These are phyloP conservation scores for Acanthurus tractus DNA, from an alignment of 2,797 vertebrate species.

Conservation along the genomic window DNA sequence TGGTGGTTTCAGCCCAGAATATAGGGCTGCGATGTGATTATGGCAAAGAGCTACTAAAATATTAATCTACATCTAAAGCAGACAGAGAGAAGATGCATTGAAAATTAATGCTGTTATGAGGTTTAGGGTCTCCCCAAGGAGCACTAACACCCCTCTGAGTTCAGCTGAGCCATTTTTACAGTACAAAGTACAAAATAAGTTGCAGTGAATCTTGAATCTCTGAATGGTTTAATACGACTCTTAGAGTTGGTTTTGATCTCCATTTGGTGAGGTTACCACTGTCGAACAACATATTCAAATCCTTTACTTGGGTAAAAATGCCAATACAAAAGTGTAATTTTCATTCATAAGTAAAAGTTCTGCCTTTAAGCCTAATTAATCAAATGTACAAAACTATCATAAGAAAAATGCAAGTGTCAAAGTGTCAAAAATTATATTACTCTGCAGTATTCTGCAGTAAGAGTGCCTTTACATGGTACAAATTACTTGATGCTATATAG, in stretches of 20 bases:
- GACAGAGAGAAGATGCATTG: constrained; percentile 45
- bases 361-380: not conserved
- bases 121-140: constrained; percentile 48
- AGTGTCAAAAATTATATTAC: not conserved
- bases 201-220: constrained; percentile 3
- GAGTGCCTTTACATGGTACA: not conserved
- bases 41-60: constrained; percentile 62
- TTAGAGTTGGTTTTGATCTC: not conserved
- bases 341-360: not conserved
- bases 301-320: not conserved
- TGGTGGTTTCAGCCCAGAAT: constrained; percentile 22
- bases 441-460: not conserved
- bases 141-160: constrained; percentile 19
- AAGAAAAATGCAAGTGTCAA: not conserved
- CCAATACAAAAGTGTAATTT: not conserved
- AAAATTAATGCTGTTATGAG: constrained; percentile 52
- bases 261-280: not conserved
- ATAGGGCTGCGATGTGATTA: constrained; percentile 47
- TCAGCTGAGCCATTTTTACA: constrained; percentile 36
- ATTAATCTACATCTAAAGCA: constrained; percentile 63
- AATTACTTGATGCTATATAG: not conserved
- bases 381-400: not conserved
- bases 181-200: constrained; percentile 1
- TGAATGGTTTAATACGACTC: not conserved
- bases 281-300: not conserved